Base-by-base conservation (phyloP, 2,113 vertebrate species). In the Cheirogaleus medius region DNA sequence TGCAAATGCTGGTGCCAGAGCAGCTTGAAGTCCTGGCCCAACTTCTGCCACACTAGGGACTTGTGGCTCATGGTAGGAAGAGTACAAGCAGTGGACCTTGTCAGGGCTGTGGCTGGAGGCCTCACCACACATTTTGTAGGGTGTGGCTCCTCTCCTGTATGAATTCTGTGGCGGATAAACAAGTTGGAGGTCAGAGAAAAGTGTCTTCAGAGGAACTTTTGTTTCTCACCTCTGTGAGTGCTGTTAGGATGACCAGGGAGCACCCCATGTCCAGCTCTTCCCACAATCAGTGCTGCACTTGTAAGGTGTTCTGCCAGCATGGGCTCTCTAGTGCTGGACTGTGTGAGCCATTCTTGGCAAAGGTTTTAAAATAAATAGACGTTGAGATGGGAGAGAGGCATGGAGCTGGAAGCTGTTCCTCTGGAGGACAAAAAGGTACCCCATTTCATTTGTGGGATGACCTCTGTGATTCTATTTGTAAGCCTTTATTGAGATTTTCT, bases 181-280 rank as follows among this genome's bases (percentile, higher is more conserved):
- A 94, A 73, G 49, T 83, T 84, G 52, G 92, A 84, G 23, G 56
- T 76, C 63, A 87, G 25, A 83, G 77, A 58, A 87, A 73, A 94
- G 8, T 52, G 10, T 34, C 63, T 91, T 9, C 3, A 58, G 42
- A 94, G 85, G 58, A 44, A 42, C 21, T 54, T 37, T 66, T 47
- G 14, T 73, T 71, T 76, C 64, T 32, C 20, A 56, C 27, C 74
- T 64, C 27, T 91, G 23, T 84, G 76, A 54, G 25, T 85, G 39
- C 63, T 83, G 17, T 83, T 49, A 42, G 27, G 11, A 68, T 47
- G 58, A 81, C 8, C 2, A 17, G n/a, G 39, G 39, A 3, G 49
- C 42, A 3, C 9, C 7, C 73, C 84, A 47, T 73, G 56, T 20
- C 29, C 83, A 73, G 37, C 34, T 90, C 47, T 91, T 89, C 39